These are phyloP conservation scores for Aegithalos caudatus DNA, from an alignment of 2,113 vertebrate species.

Conservation along the genomic window DNA sequence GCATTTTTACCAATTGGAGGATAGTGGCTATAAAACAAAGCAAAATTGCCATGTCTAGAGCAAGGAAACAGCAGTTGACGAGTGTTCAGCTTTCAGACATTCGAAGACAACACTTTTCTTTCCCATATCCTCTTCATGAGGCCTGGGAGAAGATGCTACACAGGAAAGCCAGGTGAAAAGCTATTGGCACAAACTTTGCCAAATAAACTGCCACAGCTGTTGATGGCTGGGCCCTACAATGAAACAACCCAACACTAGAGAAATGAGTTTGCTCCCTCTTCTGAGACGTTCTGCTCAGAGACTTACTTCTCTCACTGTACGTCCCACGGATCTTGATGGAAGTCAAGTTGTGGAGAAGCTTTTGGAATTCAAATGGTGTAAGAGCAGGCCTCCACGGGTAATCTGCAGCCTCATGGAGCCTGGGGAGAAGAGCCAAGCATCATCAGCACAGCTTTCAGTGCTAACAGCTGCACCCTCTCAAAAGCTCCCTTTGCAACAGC, in stretches of 20 bases:
- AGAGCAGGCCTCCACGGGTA: conserved; percentile 92
- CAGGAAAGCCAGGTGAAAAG: not conserved
- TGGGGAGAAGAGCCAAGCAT: conserved; percentile 30
- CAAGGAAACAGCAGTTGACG: not conserved
- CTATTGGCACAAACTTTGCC: not conserved
- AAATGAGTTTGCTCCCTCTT: not conserved
- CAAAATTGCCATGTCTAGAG: not conserved
- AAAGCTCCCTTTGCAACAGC: not conserved
- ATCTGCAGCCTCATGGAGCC: conserved; percentile 89
- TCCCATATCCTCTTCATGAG: not conserved
- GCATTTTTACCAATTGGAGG: not conserved
- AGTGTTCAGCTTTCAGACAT: not conserved
- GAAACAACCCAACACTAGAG: not conserved
- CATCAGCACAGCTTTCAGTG: not conserved
- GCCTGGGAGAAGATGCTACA: not conserved
- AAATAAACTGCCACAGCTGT: not conserved
- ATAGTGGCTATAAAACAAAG: not conserved
- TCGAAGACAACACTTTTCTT: not conserved
- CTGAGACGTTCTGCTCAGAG: rapidly evolving
- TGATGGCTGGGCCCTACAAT: not conserved
- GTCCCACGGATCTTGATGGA: conserved; percentile 93
- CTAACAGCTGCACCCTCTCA: not conserved
- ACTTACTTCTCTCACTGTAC: conserved; percentile 91
- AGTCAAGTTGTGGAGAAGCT: conserved; percentile 92
- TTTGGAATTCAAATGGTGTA: conserved; percentile 89